Base-by-base conservation (phyloP, 2,797 vertebrate species). In the Tragelaphus oryx region DNA sequence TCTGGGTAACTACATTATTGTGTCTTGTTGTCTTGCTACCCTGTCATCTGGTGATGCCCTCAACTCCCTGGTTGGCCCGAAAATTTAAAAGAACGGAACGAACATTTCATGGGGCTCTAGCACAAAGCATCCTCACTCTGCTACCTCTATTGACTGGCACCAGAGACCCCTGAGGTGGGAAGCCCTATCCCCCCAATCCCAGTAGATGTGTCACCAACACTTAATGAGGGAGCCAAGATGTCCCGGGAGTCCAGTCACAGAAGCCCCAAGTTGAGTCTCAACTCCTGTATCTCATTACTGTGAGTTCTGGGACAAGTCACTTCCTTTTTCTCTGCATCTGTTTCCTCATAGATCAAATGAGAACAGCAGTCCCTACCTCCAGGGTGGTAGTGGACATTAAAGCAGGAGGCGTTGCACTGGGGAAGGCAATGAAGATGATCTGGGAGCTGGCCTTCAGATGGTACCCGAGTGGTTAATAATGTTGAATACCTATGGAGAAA, bases 111-210 rank as follows among this genome's bases (percentile, higher is more conserved):
- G 18, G 24, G 30, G 20, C 22, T 87, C 18, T n/a, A n/a, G 1
- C 41, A 90, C 22, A 81, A 81, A 74, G 60, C 16, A 95, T 22
- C 33, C 71, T 90, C 60, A 60, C n/a, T 85, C 74, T 46, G 79
- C 28, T n/a, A 54, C 65, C 30, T 85, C 14, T 76, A n/a, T 13
- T 41, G 10, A 16, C 20, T 22, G 62, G 55, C 54, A 91, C 44
- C 37, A 83, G n/a, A 65, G 52, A 8, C 50, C 65, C 55, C 60
- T 1, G 6, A 81, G 30, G 22, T 46, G 24, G 26, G 26, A 33
- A 92, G 60, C 55, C 87, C 65, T 41, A n/a, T 37, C 4, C 3
- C 30, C 8, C 9, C 30, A 20, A 33, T 28, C 59, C n/a, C 57
- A 68, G 52, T n/a, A 14, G 37, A 74, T 48, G 30, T 20, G 20